Conservation (phyloP, 1,140 invertebrate genomes). For the Ceratina japonica region DNA sequence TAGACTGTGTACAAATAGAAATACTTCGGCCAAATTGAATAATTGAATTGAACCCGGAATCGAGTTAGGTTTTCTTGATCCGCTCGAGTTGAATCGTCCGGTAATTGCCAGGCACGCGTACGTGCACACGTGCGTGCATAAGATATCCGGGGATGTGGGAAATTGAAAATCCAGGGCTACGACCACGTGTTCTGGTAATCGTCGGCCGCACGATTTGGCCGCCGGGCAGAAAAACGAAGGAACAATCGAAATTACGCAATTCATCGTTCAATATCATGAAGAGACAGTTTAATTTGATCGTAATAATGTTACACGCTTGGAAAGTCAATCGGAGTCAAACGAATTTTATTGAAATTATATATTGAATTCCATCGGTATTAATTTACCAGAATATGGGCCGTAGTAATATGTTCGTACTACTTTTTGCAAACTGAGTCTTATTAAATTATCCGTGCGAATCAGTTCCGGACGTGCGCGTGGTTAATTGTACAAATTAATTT, state of each 20-base stretch:
- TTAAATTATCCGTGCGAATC: too few relatives aligned
- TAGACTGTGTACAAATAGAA: constrained; percentile 19
- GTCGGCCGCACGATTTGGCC: background rate
- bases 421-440: background rate
- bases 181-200: background rate
- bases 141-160: background rate
- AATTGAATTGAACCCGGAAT: background rate
- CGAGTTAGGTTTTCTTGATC: constrained; percentile 15
- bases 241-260: background rate
- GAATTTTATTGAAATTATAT: background rate
- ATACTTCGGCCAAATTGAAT: constrained; percentile 5
- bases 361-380: background rate
- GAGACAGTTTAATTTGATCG: background rate
- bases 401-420: too few relatives aligned
- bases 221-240: background rate
- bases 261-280: background rate
- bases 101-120: background rate
- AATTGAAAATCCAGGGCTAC: too few relatives aligned
- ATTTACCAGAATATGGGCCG: background rate
- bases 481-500: too few relatives aligned
- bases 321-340: background rate
- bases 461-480: too few relatives aligned
- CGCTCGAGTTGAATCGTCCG: background rate
- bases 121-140: background rate
- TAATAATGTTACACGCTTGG: background rate